Evolutionary conservation across 2,113 vertebrate genomes (phyloP).

Genomic region (Nyctibius bracteatus): DNA sequence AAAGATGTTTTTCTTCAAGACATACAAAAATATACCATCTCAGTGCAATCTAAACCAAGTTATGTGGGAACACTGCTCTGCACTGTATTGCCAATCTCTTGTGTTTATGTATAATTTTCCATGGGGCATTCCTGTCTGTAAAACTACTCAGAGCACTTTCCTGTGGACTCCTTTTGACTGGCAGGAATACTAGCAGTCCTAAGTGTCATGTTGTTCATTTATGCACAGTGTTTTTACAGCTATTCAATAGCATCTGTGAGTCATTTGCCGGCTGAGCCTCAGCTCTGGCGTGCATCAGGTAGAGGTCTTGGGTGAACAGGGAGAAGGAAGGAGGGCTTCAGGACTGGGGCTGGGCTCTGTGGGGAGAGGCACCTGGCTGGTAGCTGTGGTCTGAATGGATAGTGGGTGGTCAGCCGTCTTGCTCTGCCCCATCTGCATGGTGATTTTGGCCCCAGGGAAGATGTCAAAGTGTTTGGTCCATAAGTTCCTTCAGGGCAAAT

Average conservation of each 20-base stretch:
- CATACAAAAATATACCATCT: slow-evolving; percentile 64
- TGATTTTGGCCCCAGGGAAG: background rate
- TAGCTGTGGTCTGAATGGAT: background rate
- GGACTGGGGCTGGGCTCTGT: background rate
- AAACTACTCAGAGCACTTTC: slow-evolving; percentile 61
- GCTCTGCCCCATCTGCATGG: background rate
- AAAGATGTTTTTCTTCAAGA: slow-evolving; percentile 70
- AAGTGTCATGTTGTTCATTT: slow-evolving; percentile 71
- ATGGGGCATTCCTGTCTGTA: slow-evolving; percentile 65
- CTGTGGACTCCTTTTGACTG: slow-evolving; percentile 72
- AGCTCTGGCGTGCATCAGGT: background rate
- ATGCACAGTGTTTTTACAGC: slow-evolving; percentile 67
- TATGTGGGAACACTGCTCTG: slow-evolving; percentile 46
- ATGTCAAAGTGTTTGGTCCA: background rate
- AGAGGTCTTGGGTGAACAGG: background rate
- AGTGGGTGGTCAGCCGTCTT: background rate
- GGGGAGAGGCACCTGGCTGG: background rate
- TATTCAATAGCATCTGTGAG: slow-evolving; percentile 73
- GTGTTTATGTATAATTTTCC: slow-evolving; percentile 60
- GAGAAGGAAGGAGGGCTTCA: background rate
- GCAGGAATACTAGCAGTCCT: slow-evolving; percentile 65
- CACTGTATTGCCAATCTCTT: slow-evolving; percentile 43
- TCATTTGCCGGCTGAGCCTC: slow-evolving; percentile 45
- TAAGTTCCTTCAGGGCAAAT: background rate
- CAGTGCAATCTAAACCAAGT: slow-evolving; percentile 58